Percentiles rank a stretch among this genome's conserved stretches.
phyloP scores from a whole-genome alignment of 2,797 vertebrate genomes.

The Melanotaenia boesemani region DNA sequence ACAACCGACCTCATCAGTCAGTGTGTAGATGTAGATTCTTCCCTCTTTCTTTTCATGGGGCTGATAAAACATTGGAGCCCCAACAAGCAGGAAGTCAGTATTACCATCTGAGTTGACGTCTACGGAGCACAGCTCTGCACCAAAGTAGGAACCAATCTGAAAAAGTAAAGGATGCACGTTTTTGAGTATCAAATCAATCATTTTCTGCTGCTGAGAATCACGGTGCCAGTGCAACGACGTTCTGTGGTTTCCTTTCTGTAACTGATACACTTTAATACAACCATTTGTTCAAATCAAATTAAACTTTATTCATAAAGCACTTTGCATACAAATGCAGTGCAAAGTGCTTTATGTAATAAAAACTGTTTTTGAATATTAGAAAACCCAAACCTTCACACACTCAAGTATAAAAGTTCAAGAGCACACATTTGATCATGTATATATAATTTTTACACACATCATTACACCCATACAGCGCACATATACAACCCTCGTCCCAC shows the following conservation, averaged over 20 bases:
- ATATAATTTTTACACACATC: too few relatives aligned
- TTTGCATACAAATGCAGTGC: too few relatives aligned
- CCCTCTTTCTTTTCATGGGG: conserved; percentile 80
- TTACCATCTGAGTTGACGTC: conserved; percentile 82
- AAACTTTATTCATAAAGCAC: too few relatives aligned
- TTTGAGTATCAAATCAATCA: too few relatives aligned
- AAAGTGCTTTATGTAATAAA: too few relatives aligned
- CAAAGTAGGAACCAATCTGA: conserved; percentile 91
- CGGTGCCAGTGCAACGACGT: conserved; percentile 12
- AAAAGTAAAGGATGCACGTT: background rate
- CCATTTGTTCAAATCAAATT: too few relatives aligned
- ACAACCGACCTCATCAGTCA: conserved; percentile 68
- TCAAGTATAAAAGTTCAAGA: too few relatives aligned
- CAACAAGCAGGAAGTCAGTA: conserved; percentile 87
- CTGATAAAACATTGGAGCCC: conserved; percentile 82
- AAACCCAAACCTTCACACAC: too few relatives aligned
- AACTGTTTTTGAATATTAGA: too few relatives aligned
- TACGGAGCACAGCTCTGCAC: conserved; percentile 83
- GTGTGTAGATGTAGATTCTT: conserved; percentile 79
- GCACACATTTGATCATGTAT: too few relatives aligned
- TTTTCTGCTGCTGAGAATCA: background rate
- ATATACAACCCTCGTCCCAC: too few relatives aligned
- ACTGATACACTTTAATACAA: background rate
- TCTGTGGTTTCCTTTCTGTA: conserved; percentile 31
- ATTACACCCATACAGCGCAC: too few relatives aligned